Percentiles rank a stretch among this genome's conserved stretches.
phyloP scores from a whole-genome alignment of 2,888 invertebrate species.

The Drosophila affinis region DNA sequence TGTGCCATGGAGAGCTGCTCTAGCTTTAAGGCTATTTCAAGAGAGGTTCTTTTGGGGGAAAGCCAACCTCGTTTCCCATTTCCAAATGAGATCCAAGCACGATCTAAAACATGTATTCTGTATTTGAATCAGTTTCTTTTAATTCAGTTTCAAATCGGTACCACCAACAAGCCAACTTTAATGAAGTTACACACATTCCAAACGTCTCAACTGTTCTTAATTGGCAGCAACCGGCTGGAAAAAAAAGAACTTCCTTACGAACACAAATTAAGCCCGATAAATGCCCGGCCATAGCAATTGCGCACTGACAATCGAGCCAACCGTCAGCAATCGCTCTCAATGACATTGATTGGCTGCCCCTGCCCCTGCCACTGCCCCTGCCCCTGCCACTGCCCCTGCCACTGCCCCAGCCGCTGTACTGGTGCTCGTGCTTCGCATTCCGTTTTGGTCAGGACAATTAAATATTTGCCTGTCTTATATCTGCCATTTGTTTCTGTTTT shows the following conservation, averaged over 20 bases:
- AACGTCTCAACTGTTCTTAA: background rate
- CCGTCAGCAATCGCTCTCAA: constrained; percentile 37
- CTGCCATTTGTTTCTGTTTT: constrained; percentile 29
- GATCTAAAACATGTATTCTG: background rate
- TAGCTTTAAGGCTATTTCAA: background rate
- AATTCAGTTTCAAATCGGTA: too few species aligned
- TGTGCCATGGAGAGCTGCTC: background rate
- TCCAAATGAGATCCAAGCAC: background rate
- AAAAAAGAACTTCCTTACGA: constrained; percentile 17
- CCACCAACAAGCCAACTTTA: background rate
- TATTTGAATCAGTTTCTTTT: too few species aligned
- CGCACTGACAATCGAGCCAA: constrained; percentile 23
- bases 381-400: background rate
- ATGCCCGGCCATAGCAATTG: constrained; percentile 10
- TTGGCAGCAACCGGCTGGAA: constrained; percentile 9
- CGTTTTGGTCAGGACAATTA: constrained; percentile 41
- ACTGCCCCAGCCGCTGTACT: background rate
- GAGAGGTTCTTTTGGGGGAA: background rate
- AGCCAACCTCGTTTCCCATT: too few species aligned
- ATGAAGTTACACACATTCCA: background rate
- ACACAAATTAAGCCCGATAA: constrained; percentile 44
- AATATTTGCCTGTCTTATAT: constrained; percentile 46
- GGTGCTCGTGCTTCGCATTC: constrained; percentile 11
- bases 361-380: constrained; percentile 5
- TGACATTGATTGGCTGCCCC: constrained; percentile 62